Evolutionary conservation across 2,797 vertebrate species (phyloP).

Genomic region (Melanogrammus aeglefinus): DNA sequence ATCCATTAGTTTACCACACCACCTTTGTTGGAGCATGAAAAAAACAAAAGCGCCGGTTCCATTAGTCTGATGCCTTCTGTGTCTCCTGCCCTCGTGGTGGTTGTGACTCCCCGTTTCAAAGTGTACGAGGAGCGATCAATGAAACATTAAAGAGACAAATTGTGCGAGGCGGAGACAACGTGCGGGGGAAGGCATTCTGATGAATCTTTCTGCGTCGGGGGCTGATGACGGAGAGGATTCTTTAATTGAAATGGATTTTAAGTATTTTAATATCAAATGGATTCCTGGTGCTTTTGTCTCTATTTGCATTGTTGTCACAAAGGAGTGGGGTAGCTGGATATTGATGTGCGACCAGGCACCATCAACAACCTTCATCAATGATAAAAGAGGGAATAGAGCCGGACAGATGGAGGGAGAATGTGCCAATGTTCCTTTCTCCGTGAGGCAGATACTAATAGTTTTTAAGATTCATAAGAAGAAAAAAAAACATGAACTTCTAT

Average conservation of each 20-base stretch:
- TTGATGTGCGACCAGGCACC: constrained; percentile 19
- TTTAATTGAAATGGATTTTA: constrained; percentile 65
- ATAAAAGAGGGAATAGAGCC: constrained; percentile 1
- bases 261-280: constrained; percentile 47
- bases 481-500: constrained; percentile 20
- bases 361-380: constrained; percentile 16
- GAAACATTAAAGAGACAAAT: constrained; percentile 66
- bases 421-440: constrained; percentile 15
- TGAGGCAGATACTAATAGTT: neutral
- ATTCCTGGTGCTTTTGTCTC: constrained; percentile 36
- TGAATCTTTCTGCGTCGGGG: constrained; percentile 56
- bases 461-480: constrained; percentile 6
- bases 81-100: constrained; percentile 45
- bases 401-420: neutral
- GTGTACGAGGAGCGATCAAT: constrained; percentile 72
- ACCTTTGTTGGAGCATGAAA: constrained; percentile 59
- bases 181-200: constrained; percentile 57
- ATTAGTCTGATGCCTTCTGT: constrained; percentile 73
- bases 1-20: constrained; percentile 67
- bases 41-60: constrained; percentile 38
- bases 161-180: constrained; percentile 55
- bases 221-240: constrained; percentile 40
- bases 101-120: constrained; percentile 66
- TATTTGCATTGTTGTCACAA: constrained; percentile 27
- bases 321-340: constrained; percentile 24